Conservation (phyloP, 1,140 invertebrate genomes). For the Rhagoletis pomonella region DNA sequence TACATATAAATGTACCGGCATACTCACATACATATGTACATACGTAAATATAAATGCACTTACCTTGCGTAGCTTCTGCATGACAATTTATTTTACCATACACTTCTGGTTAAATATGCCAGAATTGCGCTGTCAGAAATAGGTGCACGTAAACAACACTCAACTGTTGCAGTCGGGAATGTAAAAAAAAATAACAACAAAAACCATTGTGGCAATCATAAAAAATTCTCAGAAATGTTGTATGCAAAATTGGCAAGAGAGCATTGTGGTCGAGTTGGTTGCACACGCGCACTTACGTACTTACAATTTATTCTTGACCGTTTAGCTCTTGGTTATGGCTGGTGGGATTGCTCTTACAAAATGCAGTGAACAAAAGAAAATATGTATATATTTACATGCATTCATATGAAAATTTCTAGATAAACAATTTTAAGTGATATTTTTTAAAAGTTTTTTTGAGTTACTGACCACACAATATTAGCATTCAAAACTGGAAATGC, state of each 20-base stretch:
- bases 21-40: neutral
- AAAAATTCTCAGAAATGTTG: conserved; percentile 45
- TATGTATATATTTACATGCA: too few species aligned
- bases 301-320: neutral
- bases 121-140: neutral
- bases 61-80: neutral
- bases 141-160: neutral
- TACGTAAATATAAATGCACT: conserved; percentile 1
- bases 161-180: conserved; percentile 5
- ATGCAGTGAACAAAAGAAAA: too few species aligned
- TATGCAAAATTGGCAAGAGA: neutral
- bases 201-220: neutral
- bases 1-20: neutral
- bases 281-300: neutral
- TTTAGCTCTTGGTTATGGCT: neutral
- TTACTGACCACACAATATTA: too few species aligned
- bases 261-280: neutral
- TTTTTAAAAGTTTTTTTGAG: too few species aligned
- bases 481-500: too few species aligned
- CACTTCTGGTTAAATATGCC: neutral
- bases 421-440: too few species aligned
- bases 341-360: too few species aligned
- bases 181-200: neutral
- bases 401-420: too few species aligned
- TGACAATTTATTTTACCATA: conserved; percentile 42